phyloP scores from a whole-genome alignment of 2,888 invertebrate species.

The Spodoptera littoralis region DNA sequence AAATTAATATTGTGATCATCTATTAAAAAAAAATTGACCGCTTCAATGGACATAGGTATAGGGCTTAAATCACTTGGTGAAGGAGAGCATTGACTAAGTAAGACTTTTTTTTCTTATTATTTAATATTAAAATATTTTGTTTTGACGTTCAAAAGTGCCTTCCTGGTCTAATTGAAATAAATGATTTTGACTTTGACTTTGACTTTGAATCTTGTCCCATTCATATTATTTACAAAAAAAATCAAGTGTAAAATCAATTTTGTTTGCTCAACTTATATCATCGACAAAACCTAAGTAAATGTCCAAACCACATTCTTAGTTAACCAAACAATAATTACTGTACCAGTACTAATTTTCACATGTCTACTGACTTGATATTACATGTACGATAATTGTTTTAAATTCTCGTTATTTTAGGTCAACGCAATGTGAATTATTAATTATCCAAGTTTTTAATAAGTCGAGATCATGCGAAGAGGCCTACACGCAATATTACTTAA shows the following conservation, averaged over 20 bases:
- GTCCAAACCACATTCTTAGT: conserved; percentile 27
- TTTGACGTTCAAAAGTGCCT: too few relatives aligned
- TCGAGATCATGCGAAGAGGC: conserved; percentile 8
- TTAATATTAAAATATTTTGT: too few relatives aligned
- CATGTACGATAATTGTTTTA: conserved; percentile 25
- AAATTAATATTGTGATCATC: too few relatives aligned
- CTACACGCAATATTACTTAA: conserved; percentile 1
- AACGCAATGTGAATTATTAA: conserved; percentile 12
- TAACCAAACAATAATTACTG: conserved; percentile 36
- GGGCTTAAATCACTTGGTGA: too few relatives aligned
- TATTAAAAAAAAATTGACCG: too few relatives aligned
- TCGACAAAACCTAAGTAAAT: conserved; percentile 22
- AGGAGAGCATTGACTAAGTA: too few relatives aligned
- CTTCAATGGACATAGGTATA: too few relatives aligned
- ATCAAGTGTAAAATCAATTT: background rate
- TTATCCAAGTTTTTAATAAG: background rate
- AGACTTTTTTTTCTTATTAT: too few relatives aligned
- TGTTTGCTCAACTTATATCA: conserved; percentile 12
- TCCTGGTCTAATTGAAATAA: too few relatives aligned
- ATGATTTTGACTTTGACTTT: too few relatives aligned
- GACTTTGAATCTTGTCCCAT: too few relatives aligned
- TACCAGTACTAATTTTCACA: conserved; percentile 23
- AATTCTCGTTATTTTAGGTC: conserved; percentile 16
- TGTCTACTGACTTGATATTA: conserved; percentile 14
- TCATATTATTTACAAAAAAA: background rate